Evolutionary conservation across 1,140 invertebrate genomes (phyloP).

Genomic region (Nasonia vitripennis): DNA sequence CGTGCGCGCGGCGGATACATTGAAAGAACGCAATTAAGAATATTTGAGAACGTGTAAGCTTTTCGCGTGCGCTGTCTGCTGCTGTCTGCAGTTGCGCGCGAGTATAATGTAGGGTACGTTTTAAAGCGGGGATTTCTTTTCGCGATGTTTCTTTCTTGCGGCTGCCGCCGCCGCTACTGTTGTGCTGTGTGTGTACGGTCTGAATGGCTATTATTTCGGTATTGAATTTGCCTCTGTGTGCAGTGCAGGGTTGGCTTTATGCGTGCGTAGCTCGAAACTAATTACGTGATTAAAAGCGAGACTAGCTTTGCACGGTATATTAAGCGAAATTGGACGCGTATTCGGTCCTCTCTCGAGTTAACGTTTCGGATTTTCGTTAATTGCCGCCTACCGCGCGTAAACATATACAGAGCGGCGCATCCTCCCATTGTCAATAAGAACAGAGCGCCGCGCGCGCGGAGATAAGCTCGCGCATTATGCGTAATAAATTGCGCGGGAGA

Average conservation of each 20-base stretch:
- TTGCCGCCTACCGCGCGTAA: too few relatives aligned
- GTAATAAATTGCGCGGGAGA: conserved; percentile 40
- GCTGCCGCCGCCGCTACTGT: not conserved
- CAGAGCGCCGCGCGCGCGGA: not conserved
- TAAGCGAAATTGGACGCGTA: too few relatives aligned
- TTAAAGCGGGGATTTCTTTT: not conserved
- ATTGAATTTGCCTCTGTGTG: not conserved
- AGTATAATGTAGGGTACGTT: not conserved
- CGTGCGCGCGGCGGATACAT: conserved; percentile 12
- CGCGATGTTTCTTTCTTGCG: not conserved
- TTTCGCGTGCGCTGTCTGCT: not conserved
- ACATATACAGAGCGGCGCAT: not conserved
- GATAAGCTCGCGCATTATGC: conserved; percentile 34
- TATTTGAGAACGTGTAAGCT: conserved; percentile 15
- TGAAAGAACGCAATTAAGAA: conserved; percentile 49
- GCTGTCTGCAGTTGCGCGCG: too few relatives aligned
- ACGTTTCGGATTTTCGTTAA: not conserved
- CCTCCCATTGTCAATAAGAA: conserved; percentile 17
- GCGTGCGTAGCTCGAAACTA: not conserved
- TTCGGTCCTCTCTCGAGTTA: not conserved
- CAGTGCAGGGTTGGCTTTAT: not conserved
- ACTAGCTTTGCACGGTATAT: too few relatives aligned
- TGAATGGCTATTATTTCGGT: not conserved
- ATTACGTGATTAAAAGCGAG: not conserved
- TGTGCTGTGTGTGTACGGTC: not conserved